A percentile compares a stretch with the other conserved stretches of the same genome.
Conservation (phyloP, 1,140 invertebrate species). For the Nebria ingens region DNA sequence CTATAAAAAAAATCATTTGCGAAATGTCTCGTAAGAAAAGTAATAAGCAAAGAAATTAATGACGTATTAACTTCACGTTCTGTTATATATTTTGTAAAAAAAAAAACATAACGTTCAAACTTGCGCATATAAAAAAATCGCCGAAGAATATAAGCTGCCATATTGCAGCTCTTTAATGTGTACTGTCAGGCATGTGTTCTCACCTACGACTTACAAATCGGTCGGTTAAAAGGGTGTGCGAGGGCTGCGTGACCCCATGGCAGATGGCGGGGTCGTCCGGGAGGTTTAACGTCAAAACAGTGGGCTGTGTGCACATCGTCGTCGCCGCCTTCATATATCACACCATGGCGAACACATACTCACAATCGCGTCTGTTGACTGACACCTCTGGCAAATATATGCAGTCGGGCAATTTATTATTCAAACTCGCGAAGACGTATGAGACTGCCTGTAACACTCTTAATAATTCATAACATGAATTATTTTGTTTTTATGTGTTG, state of each 20-base stretch:
- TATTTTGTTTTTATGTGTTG: constrained; percentile 2
- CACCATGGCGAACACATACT: not conserved
- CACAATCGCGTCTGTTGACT: not conserved
- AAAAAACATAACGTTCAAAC: no score
- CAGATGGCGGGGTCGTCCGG: not conserved
- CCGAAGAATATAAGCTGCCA: no score
- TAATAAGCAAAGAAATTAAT: no score
- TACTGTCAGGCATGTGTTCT: no score
- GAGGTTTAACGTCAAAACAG: not conserved
- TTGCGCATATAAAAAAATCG: no score
- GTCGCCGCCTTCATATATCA: not conserved
- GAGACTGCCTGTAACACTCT: not conserved
- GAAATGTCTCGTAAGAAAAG: no score
- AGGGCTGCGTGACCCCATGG: no score
- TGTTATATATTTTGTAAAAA: no score
- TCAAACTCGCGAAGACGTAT: not conserved
- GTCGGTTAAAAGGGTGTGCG: not conserved
- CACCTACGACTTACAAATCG: no score
- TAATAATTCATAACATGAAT: constrained; percentile 7
- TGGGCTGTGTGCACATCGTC: not conserved
- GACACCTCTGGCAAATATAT: constrained; percentile 6
- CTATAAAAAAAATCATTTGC: no score
- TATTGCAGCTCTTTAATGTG: no score
- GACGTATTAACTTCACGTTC: no score
- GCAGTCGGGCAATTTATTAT: constrained; percentile 6